Base-by-base conservation (phyloP, 2,797 vertebrate species). In the Orientallactaga sibirica region DNA sequence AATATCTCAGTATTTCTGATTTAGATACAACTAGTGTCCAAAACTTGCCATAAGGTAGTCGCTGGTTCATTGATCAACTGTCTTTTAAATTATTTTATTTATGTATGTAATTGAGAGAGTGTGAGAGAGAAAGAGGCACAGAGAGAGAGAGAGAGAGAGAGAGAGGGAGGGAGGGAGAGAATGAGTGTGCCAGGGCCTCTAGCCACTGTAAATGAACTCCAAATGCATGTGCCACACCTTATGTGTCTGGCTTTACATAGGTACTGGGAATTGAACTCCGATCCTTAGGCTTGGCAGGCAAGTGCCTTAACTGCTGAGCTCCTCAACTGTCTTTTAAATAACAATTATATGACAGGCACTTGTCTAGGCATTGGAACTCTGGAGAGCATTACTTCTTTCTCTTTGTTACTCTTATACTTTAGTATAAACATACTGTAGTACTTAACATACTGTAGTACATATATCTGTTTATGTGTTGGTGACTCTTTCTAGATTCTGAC, bases 21-120 rank as follows among this genome's bases (percentile, higher is more conserved):
- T 74, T 78, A 70, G 67, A 70, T 16, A 43, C 25, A 3, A 11
- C 29, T 76, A 43, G 7, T 27, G 3, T 82, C 86, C 87, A 29
- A 88, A 81, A 94, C 8, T 52, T 52, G 86, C 9, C 25, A 81
- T 6, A 91, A 88, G 64, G 18, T 22, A 68, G 85, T 80, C 37
- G 71, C 16, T 92, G 66, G 19, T 33, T 79, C 16, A 43, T 4
- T 68, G 76, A 64, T 22, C 48, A 62, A 14, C 12, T 58, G 12
- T 15, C 55, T 71, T 94, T 67, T 79, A 71, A 74, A 20, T 77
- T 48, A 48, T 16, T 62, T 62, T 8, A 62, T 62, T 62, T 62
- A 62, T 62, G 15, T 62, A 62, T 62, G 15, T 62, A 62, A 14
- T 22, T 48, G 48, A 48, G 48, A 48, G 48, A 48, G 48, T 8